phyloP scores from a whole-genome alignment of 2,888 invertebrate genomes.

The Zygogramma bicolorata region DNA sequence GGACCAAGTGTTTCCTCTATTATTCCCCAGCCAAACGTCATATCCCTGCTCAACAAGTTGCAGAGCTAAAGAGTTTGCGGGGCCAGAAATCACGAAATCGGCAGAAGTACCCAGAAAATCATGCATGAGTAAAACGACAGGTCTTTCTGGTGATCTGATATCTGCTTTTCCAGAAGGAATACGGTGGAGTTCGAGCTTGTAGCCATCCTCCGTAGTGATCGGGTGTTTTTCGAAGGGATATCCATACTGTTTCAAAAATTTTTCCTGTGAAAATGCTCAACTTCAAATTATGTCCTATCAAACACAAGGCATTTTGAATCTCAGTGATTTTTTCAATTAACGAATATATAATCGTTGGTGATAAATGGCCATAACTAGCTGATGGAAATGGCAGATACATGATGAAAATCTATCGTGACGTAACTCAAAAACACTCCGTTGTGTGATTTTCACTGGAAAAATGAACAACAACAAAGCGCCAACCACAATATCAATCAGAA shows the following conservation, averaged over 20 bases:
- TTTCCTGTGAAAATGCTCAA: conserved; percentile 64
- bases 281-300: no score
- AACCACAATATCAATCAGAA: no score
- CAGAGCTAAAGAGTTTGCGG: conserved; percentile 42
- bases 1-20: conserved; percentile 70
- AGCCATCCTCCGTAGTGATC: conserved; percentile 80
- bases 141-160: conserved; percentile 17
- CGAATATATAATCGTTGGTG: no score
- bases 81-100: conserved; percentile 74
- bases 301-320: no score
- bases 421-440: no score
- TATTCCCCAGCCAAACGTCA: conserved; percentile 64
- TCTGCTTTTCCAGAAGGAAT: conserved; percentile 70
- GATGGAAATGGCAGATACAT: no score
- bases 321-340: no score
- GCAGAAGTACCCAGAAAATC: conserved; percentile 81
- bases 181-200: conserved; percentile 80
- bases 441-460: no score
- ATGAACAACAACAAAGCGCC: no score
- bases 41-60: conserved; percentile 48
- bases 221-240: conserved; percentile 75
- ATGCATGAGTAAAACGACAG: conserved; percentile 45
- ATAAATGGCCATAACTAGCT: no score
- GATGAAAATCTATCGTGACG: no score
- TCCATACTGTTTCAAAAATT: conserved; percentile 68